Evolutionary conservation across 2,797 vertebrate genomes (phyloP).

Genomic region (Danio aesculapii): DNA sequence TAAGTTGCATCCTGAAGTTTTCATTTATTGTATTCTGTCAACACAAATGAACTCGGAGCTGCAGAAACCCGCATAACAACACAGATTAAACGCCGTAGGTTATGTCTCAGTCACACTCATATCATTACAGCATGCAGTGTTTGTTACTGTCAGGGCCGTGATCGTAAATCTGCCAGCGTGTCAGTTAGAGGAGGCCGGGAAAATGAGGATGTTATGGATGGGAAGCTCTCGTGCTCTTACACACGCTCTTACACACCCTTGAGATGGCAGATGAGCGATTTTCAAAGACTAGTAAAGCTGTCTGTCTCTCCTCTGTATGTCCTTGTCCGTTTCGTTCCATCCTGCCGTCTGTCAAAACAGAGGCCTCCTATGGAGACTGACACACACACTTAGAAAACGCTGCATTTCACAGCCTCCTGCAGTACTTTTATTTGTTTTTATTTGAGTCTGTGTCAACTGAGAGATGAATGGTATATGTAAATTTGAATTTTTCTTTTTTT

Average conservation of each 20-base stretch:
- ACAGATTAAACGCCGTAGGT: slow-evolving; percentile 21
- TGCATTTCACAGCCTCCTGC: not conserved
- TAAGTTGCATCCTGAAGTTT: not conserved
- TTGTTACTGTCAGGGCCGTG: slow-evolving; percentile 48
- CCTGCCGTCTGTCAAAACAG: slow-evolving; percentile 46
- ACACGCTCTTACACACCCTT: slow-evolving; percentile 46
- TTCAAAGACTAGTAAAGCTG: slow-evolving; percentile 52
- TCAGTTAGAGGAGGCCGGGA: slow-evolving; percentile 47
- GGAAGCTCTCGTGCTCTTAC: slow-evolving; percentile 30
- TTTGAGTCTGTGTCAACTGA: not conserved
- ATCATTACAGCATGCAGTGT: slow-evolving; percentile 40
- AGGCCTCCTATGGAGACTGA: slow-evolving; percentile 23
- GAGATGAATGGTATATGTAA: not conserved
- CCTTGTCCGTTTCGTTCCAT: slow-evolving; percentile 58
- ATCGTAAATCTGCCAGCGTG: slow-evolving; percentile 45
- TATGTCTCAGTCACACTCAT: slow-evolving; percentile 31
- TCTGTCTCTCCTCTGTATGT: slow-evolving; percentile 55
- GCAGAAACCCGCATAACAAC: slow-evolving; percentile 29
- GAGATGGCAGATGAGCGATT: slow-evolving; percentile 53
- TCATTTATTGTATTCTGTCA: slow-evolving; percentile 25
- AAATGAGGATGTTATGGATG: slow-evolving; percentile 52
- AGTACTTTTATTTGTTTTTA: slow-evolving; percentile 1
- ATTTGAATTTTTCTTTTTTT: not conserved
- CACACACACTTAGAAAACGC: slow-evolving; percentile 1
- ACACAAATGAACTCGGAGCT: slow-evolving; percentile 1